A percentile compares a stretch with the other conserved stretches of the same genome.
phyloP scores from a whole-genome alignment of 2,113 vertebrate species.

The Mesembrinibis cayennensis region DNA sequence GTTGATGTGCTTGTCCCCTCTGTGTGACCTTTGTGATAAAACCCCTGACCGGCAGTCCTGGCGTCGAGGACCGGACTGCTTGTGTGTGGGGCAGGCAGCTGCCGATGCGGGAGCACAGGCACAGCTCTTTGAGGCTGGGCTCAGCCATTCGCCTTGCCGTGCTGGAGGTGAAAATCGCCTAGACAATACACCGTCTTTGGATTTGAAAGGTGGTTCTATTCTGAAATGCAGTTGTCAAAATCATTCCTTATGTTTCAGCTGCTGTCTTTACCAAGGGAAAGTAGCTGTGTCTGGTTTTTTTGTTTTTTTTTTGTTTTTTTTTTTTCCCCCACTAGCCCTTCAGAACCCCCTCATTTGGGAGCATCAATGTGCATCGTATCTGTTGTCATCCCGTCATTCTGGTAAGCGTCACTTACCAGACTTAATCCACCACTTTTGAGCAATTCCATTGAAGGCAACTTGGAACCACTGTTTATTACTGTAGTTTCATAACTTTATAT shows the following conservation, averaged over 20 bases:
- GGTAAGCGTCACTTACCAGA: neutral
- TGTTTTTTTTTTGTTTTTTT: neutral
- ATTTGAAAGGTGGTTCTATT: neutral
- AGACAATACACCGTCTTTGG: neutral
- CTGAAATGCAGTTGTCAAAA: neutral
- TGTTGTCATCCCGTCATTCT: neutral
- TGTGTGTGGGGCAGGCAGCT: neutral
- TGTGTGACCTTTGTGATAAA: neutral
- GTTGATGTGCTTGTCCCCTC: neutral
- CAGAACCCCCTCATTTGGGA: neutral
- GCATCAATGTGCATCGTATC: neutral
- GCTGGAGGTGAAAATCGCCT: neutral
- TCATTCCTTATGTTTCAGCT: neutral
- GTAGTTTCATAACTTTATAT: neutral
- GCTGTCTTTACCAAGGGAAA: neutral
- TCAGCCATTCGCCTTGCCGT: rapidly evolving
- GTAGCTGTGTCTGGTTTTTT: neutral
- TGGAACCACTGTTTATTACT: neutral
- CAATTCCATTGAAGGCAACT: neutral
- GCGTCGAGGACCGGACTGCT: rapidly evolving
- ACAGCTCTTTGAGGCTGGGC: neutral
- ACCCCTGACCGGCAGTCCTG: neutral
- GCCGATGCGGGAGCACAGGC: neutral
- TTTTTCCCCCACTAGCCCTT: neutral
- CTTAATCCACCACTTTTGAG: neutral